phyloP scores from a whole-genome alignment of 1,140 invertebrate species.

The Notospermus geniculatus region DNA sequence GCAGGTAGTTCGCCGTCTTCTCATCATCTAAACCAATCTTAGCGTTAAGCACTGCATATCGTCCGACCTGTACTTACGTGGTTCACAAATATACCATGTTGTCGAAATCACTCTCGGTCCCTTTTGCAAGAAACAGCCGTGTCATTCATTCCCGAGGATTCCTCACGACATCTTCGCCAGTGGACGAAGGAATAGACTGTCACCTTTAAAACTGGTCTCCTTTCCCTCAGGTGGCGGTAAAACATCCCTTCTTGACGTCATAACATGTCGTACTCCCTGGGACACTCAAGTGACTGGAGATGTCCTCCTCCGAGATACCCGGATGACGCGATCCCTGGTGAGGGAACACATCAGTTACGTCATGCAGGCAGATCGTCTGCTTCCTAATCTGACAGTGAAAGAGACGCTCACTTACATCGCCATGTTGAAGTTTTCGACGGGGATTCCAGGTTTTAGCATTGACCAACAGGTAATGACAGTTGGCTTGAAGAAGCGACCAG shows the following conservation, averaged over 20 bases:
- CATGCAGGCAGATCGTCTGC: constrained; percentile 36
- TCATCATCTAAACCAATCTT: no score
- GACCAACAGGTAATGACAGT: not conserved
- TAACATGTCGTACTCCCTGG: constrained; percentile 22
- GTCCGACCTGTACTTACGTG: no score
- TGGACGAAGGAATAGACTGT: no score
- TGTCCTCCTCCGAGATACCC: constrained; percentile 21
- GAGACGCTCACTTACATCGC: constrained; percentile 38
- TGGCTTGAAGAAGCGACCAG: no score
- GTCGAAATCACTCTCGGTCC: no score
- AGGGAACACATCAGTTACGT: constrained; percentile 32
- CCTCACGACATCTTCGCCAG: no score
- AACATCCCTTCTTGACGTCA: constrained; percentile 36
- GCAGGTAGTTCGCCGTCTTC: no score
- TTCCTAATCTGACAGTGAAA: constrained; percentile 35
- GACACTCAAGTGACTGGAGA: constrained; percentile 25
- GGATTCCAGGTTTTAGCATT: constrained; percentile 4
- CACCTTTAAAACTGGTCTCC: no score
- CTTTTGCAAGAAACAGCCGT: no score
- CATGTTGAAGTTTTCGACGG: constrained; percentile 28
- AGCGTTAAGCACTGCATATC: no score
- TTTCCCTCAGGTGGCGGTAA: constrained; percentile 33
- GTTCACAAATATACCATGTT: no score
- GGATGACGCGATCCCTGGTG: constrained; percentile 24
- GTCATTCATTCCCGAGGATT: no score